A percentile compares a stretch with the other conserved stretches of the same genome.
phyloP scores from a whole-genome alignment of 2,797 vertebrate species.

The Anolis apletophallus region DNA sequence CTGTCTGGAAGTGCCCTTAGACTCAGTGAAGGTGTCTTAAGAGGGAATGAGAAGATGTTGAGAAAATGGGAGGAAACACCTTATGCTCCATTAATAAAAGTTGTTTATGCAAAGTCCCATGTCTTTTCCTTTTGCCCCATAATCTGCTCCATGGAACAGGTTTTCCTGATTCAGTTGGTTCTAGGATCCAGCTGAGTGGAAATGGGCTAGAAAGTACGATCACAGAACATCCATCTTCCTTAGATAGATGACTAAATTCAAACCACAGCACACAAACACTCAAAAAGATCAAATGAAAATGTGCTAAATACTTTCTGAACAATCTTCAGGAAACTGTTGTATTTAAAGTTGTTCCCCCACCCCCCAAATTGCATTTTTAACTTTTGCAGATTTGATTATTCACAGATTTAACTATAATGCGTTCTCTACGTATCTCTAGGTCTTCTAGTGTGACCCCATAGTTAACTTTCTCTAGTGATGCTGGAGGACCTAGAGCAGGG shows the following conservation, averaged over 20 bases:
- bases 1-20: no score
- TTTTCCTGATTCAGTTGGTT: not conserved
- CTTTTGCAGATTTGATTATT: no score
- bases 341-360: not conserved
- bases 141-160: not conserved
- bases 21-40: not conserved
- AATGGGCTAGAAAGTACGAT: not conserved
- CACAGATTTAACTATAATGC: no score
- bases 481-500: no score
- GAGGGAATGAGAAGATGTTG: not conserved
- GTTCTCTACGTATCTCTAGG: no score
- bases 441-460: no score
- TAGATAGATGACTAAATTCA: not conserved
- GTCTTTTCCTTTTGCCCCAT: no score
- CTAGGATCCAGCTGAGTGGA: no score
- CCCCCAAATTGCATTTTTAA: no score
- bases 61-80: not conserved
- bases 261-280: not conserved
- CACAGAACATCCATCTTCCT: not conserved
- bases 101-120: not conserved
- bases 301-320: conserved; percentile 38
- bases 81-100: not conserved
- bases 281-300: conserved; percentile 1
- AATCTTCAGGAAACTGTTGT: conserved; percentile 23
- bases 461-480: no score